Base-by-base conservation (phyloP, 2,113 vertebrate species). In the Nicator chloris region DNA sequence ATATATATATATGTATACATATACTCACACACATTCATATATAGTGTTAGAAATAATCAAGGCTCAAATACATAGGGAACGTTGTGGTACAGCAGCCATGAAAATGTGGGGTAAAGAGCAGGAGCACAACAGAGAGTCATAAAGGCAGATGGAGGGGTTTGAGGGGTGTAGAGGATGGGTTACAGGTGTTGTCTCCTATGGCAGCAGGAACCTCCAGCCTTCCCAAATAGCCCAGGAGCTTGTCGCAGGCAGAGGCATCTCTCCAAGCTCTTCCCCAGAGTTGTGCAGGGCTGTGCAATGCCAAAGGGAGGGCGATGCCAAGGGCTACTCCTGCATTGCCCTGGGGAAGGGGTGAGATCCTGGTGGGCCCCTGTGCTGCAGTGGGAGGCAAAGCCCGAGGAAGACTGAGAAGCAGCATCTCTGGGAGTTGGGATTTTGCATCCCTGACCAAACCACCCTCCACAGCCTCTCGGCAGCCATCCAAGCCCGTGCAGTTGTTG, bases 281-380 rank as follows among this genome's bases (percentile, higher is more conserved):
- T 0, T 15, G 11, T 19, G n/a, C 57, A 33, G 50, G 49, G 35
- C 49, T 54, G 31, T 12, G 3, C 3, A 3, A 15, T 35, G 20
- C 23, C 21, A 4, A 63, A 82, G 65, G 64, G 21, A 59, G 24
- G 27, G n/a, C 0, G 0, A 51, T 33, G 42, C n/a, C 27, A 3
- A 53, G 53, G 44, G 56, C n/a, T 61, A 2, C 24, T 71, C 72
- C 57, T 37, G 28, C 10, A 5, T 10, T 63, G 66, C 31, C 20
- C 47, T 3, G 3, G 31, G 51, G 18, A 86, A 66, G 20, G 31
- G 9, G 7, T 3, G 3, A 75, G 18, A 53, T 68, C 27, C 59
- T 3, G 1, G 13, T 2, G 4, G 11, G 23, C 0, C 0, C 28
- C 37, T 40, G 20, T 51, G 42, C 53, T 76, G 63, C 8, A 11